These are phyloP conservation scores for Onychomys torridus DNA, from an alignment of 2,797 vertebrate genomes.

Conservation along the genomic window DNA sequence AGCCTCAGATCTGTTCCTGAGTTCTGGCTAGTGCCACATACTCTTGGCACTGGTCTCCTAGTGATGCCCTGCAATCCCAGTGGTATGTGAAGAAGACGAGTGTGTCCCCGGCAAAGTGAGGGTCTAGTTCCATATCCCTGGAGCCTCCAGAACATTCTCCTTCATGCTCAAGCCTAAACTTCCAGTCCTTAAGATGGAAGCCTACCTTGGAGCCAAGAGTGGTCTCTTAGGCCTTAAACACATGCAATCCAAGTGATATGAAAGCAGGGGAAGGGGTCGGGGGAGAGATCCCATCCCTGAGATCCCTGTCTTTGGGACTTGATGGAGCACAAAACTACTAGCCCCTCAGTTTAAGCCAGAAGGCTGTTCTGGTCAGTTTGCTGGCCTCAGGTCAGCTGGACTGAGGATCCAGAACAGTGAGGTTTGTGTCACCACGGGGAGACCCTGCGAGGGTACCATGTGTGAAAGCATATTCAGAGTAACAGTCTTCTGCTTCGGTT, in stretches of 20 bases:
- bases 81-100: background rate
- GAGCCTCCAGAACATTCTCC: background rate
- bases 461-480: background rate
- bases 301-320: background rate
- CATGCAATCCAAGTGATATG: background rate
- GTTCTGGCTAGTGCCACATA: background rate
- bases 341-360: background rate
- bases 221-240: background rate
- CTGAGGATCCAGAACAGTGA: background rate
- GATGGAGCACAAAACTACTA: background rate
- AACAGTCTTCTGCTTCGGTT: background rate
- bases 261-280: background rate
- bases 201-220: no score
- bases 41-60: background rate
- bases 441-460: background rate
- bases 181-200: accelerated
- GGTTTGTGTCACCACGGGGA: background rate
- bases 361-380: background rate
- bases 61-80: background rate
- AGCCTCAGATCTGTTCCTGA: background rate
- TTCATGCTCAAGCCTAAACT: background rate
- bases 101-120: background rate
- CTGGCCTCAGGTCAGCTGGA: background rate
- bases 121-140: background rate
- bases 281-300: background rate